Evolutionary conservation across 1,140 invertebrate genomes (phyloP), one percentile per base, ranked within the genome.

Genomic region (Mylabris phalerata): DNA sequence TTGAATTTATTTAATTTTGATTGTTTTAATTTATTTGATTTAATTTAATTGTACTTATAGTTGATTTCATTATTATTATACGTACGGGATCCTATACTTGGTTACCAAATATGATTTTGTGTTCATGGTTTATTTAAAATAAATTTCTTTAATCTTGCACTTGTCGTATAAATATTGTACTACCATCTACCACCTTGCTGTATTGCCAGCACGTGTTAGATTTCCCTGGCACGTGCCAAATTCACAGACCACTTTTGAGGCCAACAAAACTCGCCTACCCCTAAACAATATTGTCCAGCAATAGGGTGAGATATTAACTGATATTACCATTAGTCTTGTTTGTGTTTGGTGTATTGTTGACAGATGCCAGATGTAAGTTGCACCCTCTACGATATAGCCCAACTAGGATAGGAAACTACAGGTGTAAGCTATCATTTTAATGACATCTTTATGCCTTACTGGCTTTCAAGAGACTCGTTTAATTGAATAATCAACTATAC

Each of bases 1-100:
- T 79, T 98, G 84, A 85, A 19, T 48, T 32, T 4, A 19, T 10
- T 19, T 7, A 10, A 10, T 40, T 41, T 19, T 41, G 39, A 42
- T 42, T 10, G 4, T 42, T n/a, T 42, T 42, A 42, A 42, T 42
- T 42, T 42, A 42, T 42, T 10, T 9, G 9, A 42, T 42, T 42
- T 42, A n/a, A 10, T 9, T 7, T 9, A 42, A 32, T 7, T 42
- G 41, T 42, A 42, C 9, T 42, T 11, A 32, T 19, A 19, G 19
- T 19, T 19, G 19, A 19, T 19, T 19, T 19, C 1, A 19, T 19
- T 19, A 19, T 19, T 19, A 19, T 19, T 19, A 19, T 19, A 19
- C 19, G 19, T 19, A 7, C 32, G 32, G 32, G 32, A 32, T 7
- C 4, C 32, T 32, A 4, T 32, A 32, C 7, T 7, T 32, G 7